Conservation (phyloP, 1,140 invertebrate species). For the Philaenus spumarius region DNA sequence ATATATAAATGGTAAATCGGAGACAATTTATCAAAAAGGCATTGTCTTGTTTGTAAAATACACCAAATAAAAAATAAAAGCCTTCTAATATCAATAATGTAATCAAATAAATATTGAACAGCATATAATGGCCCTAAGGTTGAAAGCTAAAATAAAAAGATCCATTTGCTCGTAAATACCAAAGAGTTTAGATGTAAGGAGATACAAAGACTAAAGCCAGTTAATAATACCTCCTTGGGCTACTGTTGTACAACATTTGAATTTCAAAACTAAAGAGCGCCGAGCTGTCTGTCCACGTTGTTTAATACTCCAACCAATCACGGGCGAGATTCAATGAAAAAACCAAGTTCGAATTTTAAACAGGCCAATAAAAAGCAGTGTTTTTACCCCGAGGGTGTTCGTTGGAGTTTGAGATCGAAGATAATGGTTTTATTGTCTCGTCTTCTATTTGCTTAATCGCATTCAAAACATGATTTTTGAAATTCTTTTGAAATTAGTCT, state of each 20-base stretch:
- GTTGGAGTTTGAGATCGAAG: background rate
- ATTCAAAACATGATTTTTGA: slow-evolving; percentile 15
- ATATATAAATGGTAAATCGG: too few species aligned
- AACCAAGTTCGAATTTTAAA: slow-evolving; percentile 18
- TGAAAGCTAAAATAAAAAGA: too few species aligned
- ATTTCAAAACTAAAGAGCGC: slow-evolving; percentile 16
- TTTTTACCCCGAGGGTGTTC: background rate
- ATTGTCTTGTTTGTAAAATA: too few species aligned
- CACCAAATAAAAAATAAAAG: too few species aligned
- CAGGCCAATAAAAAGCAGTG: slow-evolving; percentile 12
- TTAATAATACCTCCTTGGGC: slow-evolving; percentile 7
- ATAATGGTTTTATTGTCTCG: slow-evolving; percentile 12
- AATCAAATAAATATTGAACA: slow-evolving; percentile 13
- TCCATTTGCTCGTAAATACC: too few species aligned
- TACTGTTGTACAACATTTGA: slow-evolving; percentile 12
- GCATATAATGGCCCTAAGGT: background rate
- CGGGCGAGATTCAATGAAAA: slow-evolving; percentile 14
- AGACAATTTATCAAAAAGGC: too few species aligned
- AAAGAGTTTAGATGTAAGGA: too few species aligned
- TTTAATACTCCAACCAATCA: slow-evolving; percentile 14
- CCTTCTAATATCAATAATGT: slow-evolving; percentile 3
- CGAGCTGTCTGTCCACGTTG: slow-evolving; percentile 14
- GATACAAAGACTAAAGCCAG: too few species aligned
- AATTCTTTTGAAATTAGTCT: slow-evolving; percentile 15
- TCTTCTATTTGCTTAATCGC: slow-evolving; percentile 12